Conservation (phyloP, 2,888 invertebrate genomes). For the Heliconius aoede region DNA sequence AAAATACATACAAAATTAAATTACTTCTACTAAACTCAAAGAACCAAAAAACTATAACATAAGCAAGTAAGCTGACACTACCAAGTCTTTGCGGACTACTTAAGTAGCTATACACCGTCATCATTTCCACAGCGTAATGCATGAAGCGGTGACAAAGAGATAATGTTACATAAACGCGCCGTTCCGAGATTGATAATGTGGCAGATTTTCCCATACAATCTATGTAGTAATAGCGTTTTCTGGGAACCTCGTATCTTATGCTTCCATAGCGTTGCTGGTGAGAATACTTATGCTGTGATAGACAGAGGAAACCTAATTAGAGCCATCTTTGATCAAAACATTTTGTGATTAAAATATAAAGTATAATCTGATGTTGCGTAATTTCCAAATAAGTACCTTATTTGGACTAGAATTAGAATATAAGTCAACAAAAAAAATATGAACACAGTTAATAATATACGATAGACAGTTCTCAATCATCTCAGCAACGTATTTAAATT, state of each 20-base stretch:
- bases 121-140: conserved; percentile 31
- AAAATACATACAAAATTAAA: conserved; percentile 5
- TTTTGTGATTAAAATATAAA: neutral
- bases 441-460: neutral
- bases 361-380: neutral
- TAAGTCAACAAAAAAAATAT: neutral
- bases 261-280: conserved; percentile 15
- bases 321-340: neutral
- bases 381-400: neutral
- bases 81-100: conserved; percentile 28
- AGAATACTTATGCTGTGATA: neutral
- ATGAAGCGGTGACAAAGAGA: conserved; percentile 43
- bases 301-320: neutral
- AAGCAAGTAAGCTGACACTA: conserved; percentile 17
- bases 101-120: conserved; percentile 27
- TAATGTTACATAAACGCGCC: conserved; percentile 52
- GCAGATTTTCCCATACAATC: conserved; percentile 48
- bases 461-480: neutral
- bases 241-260: conserved; percentile 38
- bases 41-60: neutral
- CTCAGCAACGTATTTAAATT: conserved; percentile 14
- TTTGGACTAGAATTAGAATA: neutral
- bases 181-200: conserved; percentile 49
- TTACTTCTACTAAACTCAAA: neutral
- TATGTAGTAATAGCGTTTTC: conserved; percentile 47